These are phyloP conservation scores for Ardeotis arabs DNA, from an alignment of 2,113 vertebrate genomes.

Conservation along the genomic window DNA sequence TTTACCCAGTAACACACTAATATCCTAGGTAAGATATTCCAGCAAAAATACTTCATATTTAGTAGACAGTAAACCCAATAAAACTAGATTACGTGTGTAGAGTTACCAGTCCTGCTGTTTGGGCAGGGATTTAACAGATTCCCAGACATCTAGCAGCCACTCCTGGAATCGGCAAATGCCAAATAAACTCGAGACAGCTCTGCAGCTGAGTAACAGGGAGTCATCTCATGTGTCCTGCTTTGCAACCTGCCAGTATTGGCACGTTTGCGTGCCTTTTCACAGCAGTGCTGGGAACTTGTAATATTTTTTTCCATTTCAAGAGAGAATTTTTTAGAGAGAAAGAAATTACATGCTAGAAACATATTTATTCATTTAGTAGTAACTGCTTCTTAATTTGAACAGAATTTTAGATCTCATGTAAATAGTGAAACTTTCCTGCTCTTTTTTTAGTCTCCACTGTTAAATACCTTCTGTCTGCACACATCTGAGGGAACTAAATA, in stretches of 20 bases:
- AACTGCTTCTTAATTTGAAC: neutral
- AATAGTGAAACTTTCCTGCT: neutral
- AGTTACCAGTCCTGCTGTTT: constrained; percentile 34
- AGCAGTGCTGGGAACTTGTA: neutral
- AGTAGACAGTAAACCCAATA: constrained; percentile 9
- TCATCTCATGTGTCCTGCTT: neutral
- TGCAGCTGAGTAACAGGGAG: neutral
- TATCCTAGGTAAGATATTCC: neutral
- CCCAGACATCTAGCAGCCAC: constrained; percentile 47
- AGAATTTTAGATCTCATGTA: neutral
- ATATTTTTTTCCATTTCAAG: constrained; percentile 3
- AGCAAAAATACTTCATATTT: constrained; percentile 3
- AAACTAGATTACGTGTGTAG: constrained; percentile 16
- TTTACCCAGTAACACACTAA: neutral
- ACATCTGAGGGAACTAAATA: neutral
- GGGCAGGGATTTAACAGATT: constrained; percentile 50
- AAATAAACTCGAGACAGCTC: neutral
- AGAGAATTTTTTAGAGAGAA: neutral
- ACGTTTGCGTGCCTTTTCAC: neutral
- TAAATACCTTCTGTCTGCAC: neutral
- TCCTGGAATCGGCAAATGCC: constrained; percentile 5
- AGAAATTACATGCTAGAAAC: neutral
- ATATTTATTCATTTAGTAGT: neutral
- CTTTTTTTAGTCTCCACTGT: neutral
- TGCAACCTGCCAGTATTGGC: neutral